Evolutionary conservation across 2,113 vertebrate species (phyloP).

Genomic region (Prunella himalayana): DNA sequence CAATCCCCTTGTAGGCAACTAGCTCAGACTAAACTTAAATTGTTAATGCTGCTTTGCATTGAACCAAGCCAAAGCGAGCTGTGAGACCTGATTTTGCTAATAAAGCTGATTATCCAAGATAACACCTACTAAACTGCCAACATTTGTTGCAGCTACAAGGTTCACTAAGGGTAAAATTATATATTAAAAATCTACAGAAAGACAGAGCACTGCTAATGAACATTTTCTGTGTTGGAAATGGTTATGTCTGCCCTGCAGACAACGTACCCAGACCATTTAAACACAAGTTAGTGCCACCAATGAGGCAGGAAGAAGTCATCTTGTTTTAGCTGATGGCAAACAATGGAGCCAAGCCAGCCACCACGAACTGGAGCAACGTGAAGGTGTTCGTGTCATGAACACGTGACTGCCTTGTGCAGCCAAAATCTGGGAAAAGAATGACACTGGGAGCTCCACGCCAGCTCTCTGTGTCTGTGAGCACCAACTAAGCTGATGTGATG

Average conservation of each 20-base stretch:
- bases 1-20: conserved; percentile 13
- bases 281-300: accelerated
- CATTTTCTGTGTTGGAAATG: background rate
- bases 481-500: background rate
- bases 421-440: background rate
- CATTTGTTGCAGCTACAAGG: conserved; percentile 46
- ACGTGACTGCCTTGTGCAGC: background rate
- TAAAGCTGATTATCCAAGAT: conserved; percentile 70
- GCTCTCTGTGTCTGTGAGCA: background rate
- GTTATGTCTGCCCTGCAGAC: background rate
- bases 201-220: background rate
- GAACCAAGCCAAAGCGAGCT: conserved; percentile 34
- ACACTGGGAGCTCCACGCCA: background rate
- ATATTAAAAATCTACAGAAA: background rate
- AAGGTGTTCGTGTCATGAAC: background rate
- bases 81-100: conserved; percentile 45
- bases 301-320: background rate
- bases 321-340: background rate
- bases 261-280: background rate
- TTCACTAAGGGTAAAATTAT: conserved; percentile 55
- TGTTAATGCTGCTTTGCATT: conserved; percentile 36
- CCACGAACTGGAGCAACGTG: background rate
- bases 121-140: conserved; percentile 35
- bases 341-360: background rate
- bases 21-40: conserved; percentile 48